Percentiles rank a stretch among this genome's conserved stretches.
phyloP scores from a whole-genome alignment of 2,797 vertebrate genomes.

The Xenentodon cancila region DNA sequence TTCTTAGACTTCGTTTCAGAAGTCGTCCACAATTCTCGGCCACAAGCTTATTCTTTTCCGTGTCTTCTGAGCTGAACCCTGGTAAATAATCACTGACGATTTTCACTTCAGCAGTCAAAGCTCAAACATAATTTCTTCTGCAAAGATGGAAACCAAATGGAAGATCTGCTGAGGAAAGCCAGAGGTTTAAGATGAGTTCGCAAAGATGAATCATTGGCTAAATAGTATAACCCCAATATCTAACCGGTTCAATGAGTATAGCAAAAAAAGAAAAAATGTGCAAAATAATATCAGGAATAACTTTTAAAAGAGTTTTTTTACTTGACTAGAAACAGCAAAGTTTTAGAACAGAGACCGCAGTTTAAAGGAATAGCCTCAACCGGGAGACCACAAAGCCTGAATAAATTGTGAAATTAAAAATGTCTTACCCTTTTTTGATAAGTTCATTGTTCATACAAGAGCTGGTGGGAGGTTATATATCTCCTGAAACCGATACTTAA shows the following conservation, averaged over 20 bases:
- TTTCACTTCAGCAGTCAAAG: slow-evolving; percentile 3
- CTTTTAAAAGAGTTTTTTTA: slow-evolving; percentile 1
- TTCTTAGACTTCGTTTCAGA: too few relatives aligned
- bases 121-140: not conserved
- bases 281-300: slow-evolving; percentile 1
- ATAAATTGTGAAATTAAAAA: not conserved
- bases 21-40: not conserved
- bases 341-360: not conserved
- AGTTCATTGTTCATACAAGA: slow-evolving; percentile 57
- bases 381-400: not conserved
- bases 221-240: slow-evolving; percentile 12
- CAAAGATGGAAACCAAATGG: not conserved
- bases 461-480: slow-evolving; percentile 4
- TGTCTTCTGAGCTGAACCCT: slow-evolving; percentile 7
- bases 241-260: slow-evolving; percentile 3
- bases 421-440: slow-evolving; percentile 63
- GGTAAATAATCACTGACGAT: slow-evolving; percentile 33
- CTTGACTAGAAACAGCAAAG: not conserved
- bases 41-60: not conserved
- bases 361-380: not conserved
- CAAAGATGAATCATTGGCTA: slow-evolving; percentile 41
- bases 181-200: not conserved
- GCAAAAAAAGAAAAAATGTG: not conserved
- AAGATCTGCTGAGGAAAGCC: slow-evolving; percentile 4
- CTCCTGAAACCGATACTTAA: slow-evolving; percentile 2